Evolutionary conservation across 2,888 invertebrate species (phyloP), one percentile per base, ranked within the genome.

Genomic region (Halocaridina rubra): DNA sequence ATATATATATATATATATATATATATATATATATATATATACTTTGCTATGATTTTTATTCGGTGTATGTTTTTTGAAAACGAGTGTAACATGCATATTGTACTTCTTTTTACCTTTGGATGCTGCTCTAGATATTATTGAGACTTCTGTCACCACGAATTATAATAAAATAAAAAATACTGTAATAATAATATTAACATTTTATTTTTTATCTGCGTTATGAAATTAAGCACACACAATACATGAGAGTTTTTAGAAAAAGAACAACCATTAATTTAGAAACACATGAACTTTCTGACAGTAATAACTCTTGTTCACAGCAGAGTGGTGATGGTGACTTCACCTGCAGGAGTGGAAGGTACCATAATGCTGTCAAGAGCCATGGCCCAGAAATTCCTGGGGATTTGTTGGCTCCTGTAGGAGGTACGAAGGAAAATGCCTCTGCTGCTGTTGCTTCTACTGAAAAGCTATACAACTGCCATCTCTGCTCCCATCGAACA

Each of bases 401-500:
- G 10, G 69, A 29, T 19, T 19, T 53, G 16, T 19, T 53, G n/a
- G 13, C 16, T 2, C n/a, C 16, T n/a, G 53, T 53, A 0, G 16
- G n/a, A 3, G 53, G 19, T 16, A 53, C 3, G 4, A n/a, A n/a
- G n/a, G n/a, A n/a, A n/a, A n/a, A n/a, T n/a, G n/a, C n/a, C n/a
- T 4, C 53, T 19, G 13, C 13, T 1, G n/a, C 4, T 16, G n/a
- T 16, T 46, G 13, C 46, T 10, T 13, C 16, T 19, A 5, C 5
- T 19, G 74, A 81, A 24, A 81, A 59, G 61, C 81, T 78, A n/a
- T 82, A 75, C 53, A 13, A 72, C 33, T 86, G 86, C 64, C 76
- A 76, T 2, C 33, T 82, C 8, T 86, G 86, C 32, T 71, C 75
- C 13, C 74, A 86, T 69, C 79, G 82, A 46, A 79, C 82, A 67